A percentile compares a stretch with the other conserved stretches of the same genome.
Conservation (phyloP, 2,113 vertebrate species). For the Scopus umbretta region DNA sequence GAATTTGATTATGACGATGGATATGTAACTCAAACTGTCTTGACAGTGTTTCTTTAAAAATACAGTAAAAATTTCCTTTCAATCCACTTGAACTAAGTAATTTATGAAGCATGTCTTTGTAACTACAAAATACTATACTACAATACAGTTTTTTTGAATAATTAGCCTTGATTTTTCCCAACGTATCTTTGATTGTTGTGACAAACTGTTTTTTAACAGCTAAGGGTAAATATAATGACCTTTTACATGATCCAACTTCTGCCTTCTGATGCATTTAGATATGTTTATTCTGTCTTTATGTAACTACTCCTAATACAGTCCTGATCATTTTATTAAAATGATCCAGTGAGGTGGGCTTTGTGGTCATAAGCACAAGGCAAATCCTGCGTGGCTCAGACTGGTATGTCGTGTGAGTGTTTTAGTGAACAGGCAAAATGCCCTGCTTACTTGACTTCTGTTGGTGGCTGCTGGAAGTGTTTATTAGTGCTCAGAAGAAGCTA, state of each 20-base stretch:
- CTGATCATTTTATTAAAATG: background rate
- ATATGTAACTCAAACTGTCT: background rate
- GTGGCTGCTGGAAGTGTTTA: background rate
- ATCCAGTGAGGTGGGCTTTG: background rate
- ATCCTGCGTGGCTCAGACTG: background rate
- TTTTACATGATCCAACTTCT: background rate
- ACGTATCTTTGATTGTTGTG: background rate
- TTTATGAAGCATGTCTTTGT: background rate
- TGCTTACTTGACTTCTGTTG: background rate
- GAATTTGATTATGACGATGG: background rate
- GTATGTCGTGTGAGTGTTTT: background rate
- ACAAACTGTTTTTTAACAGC: background rate
- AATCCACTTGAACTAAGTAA: background rate
- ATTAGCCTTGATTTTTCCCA: background rate
- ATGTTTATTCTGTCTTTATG: background rate
- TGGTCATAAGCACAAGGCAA: background rate
- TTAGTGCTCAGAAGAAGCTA: background rate
- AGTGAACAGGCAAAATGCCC: background rate
- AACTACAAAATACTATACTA: background rate
- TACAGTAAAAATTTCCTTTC: background rate
- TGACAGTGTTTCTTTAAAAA: background rate
- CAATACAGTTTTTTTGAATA: background rate
- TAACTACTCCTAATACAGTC: background rate
- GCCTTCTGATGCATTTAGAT: background rate
- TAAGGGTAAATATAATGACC: background rate